Base-by-base conservation (phyloP, 2,797 vertebrate genomes). In the Pterois miles region DNA sequence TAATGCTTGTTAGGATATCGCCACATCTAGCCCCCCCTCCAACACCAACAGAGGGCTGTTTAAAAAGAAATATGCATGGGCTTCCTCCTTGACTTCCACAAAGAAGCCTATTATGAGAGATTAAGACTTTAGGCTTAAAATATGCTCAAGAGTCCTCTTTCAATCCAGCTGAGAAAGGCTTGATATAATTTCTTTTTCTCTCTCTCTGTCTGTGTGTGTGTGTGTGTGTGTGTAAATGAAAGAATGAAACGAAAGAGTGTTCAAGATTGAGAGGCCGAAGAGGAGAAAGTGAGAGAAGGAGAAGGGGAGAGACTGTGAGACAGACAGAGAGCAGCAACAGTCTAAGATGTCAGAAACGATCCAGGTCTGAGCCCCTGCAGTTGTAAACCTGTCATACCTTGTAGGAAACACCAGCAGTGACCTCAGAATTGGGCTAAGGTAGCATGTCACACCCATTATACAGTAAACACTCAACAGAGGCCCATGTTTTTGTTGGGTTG, bases 401-500 rank as follows among this genome's bases (percentile, higher is more conserved):
- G 66, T 88, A 91, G 91, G 86, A 90, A 93, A 91, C 86, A 87
- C 84, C 90, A 84, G 74, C 75, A 33, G 62, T 92, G 89, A 91
- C 88, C 89, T 86, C 87, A 83, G 85, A 81, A 85, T 79, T 79
- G 81, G 81, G 75, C 87, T 81, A 80, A 80, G 81, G 86, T 87
- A 80, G 84, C 80, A 85, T 92, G 94, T 93, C 90, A 86, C 89
- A 87, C 88, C 84, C 88, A 87, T 91, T 92, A 90, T 65, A 86
- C 86, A 77, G 84, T 88, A 86, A 93, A 93, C 90, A 90, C 88
- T 90, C 88, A 74, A 20, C 82, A 74, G 77, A 82, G 86, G 74
- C 78, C 81, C 6, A 27, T 92, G 90, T 93, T 87, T 93, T 87
- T 82, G 79, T 91, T 90, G 86, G 88, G 88, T 78, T 82, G 77